Evolutionary conservation across 2,113 vertebrate genomes (phyloP).

Genomic region (Chloropsis hardwickii): DNA sequence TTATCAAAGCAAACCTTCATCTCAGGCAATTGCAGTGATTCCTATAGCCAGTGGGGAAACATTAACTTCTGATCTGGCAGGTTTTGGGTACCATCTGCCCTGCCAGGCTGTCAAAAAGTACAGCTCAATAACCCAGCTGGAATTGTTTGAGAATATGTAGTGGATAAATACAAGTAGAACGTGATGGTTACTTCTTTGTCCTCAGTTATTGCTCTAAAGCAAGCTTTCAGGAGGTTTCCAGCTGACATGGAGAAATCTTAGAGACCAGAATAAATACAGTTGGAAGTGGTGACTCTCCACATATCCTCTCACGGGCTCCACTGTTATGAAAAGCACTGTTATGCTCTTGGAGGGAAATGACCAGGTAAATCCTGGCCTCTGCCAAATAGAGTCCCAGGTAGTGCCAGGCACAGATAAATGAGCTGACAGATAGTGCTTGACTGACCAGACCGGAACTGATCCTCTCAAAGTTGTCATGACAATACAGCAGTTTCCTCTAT

Average conservation of each 20-base stretch:
- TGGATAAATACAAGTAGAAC: background rate
- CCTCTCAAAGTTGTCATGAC: background rate
- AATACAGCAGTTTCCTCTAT: background rate
- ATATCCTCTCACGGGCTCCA: background rate
- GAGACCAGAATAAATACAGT: background rate
- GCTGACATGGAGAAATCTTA: background rate
- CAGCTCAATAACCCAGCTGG: background rate
- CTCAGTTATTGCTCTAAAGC: background rate
- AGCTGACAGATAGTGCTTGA: background rate
- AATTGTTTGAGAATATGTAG: background rate
- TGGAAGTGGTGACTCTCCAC: background rate
- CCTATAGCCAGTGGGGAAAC: background rate
- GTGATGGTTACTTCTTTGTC: background rate
- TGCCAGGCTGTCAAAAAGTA: background rate
- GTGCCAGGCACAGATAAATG: rapidly evolving
- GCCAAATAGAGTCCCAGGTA: background rate
- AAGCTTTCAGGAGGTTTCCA: background rate
- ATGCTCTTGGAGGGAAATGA: background rate
- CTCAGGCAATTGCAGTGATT: background rate
- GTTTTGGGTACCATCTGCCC: conserved; percentile 8
- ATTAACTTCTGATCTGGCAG: conserved; percentile 5
- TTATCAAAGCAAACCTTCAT: background rate
- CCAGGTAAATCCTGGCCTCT: background rate
- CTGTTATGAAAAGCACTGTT: background rate
- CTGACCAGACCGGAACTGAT: background rate